Percentiles rank a stretch among this genome's conserved stretches.
Evolutionary conservation across 1,140 invertebrate species (phyloP).

Genomic region (Sitobion miscanthi): DNA sequence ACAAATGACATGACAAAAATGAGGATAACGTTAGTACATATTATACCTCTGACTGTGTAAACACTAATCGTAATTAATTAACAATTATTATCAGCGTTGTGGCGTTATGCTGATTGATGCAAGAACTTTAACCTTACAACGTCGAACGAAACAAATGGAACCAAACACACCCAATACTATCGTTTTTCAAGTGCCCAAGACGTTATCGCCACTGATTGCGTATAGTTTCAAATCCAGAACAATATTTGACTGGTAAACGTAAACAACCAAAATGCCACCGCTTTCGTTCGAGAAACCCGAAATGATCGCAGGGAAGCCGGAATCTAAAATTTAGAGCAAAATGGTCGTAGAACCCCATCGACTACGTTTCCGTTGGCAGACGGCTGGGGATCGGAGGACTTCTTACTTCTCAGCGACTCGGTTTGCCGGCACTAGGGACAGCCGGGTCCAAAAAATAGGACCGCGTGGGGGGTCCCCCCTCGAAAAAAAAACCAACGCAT

Average conservation of each 20-base stretch:
- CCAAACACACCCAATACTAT: slow-evolving; percentile 1
- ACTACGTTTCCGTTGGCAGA: background rate
- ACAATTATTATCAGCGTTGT: slow-evolving; percentile 8
- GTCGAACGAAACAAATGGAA: background rate
- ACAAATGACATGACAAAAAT: background rate
- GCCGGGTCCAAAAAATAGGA: background rate
- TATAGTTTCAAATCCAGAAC: background rate
- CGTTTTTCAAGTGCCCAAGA: background rate
- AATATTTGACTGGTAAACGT: background rate
- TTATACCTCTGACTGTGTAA: background rate
- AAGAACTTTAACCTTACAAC: slow-evolving; percentile 24
- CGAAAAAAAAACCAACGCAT: background rate
- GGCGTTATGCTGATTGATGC: background rate
- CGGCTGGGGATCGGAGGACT: background rate
- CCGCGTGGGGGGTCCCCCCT: background rate
- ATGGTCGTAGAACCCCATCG: background rate
- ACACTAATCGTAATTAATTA: slow-evolving; percentile 22
- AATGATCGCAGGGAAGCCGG: background rate
- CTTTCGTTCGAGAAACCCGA: background rate
- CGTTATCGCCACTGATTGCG: background rate
- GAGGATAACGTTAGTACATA: background rate
- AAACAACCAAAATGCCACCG: background rate
- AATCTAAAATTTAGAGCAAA: background rate
- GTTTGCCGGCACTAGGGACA: background rate
- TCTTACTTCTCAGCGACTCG: background rate